A percentile compares a stretch with the other conserved stretches of the same genome.
Conservation (phyloP, 2,113 vertebrate genomes). For the Andinoacara biseriatus region DNA sequence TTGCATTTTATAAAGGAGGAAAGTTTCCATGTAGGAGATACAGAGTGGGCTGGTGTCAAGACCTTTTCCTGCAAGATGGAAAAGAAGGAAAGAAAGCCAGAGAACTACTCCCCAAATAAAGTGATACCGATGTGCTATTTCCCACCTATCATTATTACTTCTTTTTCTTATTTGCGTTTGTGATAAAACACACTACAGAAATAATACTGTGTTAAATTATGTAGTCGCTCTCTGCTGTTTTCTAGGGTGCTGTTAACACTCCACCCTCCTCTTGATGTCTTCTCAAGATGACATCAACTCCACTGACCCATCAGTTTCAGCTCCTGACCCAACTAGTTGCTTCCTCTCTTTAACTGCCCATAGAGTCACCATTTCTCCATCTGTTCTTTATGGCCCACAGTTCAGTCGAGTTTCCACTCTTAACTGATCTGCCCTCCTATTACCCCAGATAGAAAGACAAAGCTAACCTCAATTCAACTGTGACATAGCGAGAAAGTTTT, state of each 20-base stretch:
- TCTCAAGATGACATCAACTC: conserved; percentile 68
- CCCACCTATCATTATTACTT: not conserved
- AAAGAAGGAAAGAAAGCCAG: conserved; percentile 43
- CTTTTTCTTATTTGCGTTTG: conserved; percentile 3
- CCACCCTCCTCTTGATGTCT: conserved; percentile 61
- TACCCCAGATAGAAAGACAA: conserved; percentile 2
- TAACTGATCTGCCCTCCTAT: conserved; percentile 48
- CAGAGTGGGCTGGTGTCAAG: conserved; percentile 43
- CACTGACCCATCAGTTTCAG: conserved; percentile 57
- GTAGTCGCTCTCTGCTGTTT: conserved; percentile 12
- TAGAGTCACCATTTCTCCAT: conserved; percentile 60
- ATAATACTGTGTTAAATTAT: not conserved
- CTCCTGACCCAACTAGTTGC: conserved; percentile 49
- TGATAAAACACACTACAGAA: not conserved
- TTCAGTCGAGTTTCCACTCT: conserved; percentile 43
- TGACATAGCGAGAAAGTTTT: conserved; percentile 27
- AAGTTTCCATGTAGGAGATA: conserved; percentile 49
- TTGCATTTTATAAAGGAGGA: conserved; percentile 20
- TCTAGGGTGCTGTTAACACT: conserved; percentile 32
- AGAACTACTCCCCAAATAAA: conserved; percentile 12
- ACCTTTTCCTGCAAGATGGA: conserved; percentile 46
- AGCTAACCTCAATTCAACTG: conserved; percentile 27
- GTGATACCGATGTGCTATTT: not conserved
- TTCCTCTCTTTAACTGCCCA: conserved; percentile 56
- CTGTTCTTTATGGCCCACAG: conserved; percentile 57